Conservation (phyloP, 2,113 vertebrate genomes). For the Lontra canadensis region DNA sequence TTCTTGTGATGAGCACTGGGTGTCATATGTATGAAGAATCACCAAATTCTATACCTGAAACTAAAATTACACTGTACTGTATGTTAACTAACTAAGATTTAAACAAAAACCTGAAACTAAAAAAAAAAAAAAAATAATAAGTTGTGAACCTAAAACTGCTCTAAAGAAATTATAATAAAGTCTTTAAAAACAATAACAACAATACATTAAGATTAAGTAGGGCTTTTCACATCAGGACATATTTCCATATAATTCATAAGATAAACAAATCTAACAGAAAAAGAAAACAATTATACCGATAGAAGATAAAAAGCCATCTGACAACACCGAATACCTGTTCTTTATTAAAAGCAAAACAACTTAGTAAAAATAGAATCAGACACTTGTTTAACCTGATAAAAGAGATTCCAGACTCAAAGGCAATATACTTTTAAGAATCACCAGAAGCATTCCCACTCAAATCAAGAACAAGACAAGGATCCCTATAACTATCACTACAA, state of each 20-base stretch:
- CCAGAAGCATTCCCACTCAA: background rate
- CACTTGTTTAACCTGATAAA: background rate
- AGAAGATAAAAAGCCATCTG: background rate
- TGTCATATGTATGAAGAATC: background rate
- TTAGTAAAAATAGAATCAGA: background rate
- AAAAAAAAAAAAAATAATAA: background rate
- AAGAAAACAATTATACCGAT: background rate
- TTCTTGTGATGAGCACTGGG: background rate
- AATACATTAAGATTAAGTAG: background rate
- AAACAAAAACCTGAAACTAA: background rate
- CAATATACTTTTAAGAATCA: background rate
- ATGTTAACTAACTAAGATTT: background rate
- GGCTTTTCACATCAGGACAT: background rate
- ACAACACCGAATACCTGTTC: background rate
- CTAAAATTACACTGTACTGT: background rate
- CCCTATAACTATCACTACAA: background rate
- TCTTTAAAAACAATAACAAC: background rate
- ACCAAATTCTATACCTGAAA: background rate
- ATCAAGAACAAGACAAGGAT: background rate
- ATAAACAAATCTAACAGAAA: background rate
- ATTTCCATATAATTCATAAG: background rate
- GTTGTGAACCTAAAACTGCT: background rate
- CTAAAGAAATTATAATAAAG: background rate
- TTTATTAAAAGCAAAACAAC: background rate
- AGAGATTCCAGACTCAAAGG: background rate